Conservation (phyloP, 2,113 vertebrate genomes). For the Loxodonta africana region DNA sequence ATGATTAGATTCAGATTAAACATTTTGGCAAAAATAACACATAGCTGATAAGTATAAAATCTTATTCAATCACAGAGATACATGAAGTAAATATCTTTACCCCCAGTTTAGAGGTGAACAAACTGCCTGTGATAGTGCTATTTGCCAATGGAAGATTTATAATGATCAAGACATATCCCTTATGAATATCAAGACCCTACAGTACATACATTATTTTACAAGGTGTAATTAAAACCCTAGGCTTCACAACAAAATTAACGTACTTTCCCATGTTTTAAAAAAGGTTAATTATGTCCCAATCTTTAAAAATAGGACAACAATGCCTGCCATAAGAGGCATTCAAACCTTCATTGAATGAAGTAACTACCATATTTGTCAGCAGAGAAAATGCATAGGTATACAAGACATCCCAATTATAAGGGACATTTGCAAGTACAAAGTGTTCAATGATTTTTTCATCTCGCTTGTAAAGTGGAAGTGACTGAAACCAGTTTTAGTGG, state of each 20-base stretch:
- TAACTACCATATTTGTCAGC: neutral
- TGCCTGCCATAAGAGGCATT: neutral
- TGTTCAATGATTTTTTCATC: neutral
- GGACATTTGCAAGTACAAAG: neutral
- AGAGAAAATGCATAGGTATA: neutral
- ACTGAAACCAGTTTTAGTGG: neutral
- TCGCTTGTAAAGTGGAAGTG: neutral
- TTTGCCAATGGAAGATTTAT: neutral
- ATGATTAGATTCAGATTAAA: constrained; percentile 16
- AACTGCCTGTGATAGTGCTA: neutral
- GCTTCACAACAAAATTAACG: neutral
- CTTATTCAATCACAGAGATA: neutral
- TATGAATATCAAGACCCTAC: neutral
- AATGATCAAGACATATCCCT: neutral
- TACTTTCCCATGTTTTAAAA: neutral
- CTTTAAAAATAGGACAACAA: neutral
- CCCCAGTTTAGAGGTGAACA: neutral
- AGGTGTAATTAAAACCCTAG: constrained; percentile 20
- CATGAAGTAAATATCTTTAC: neutral
- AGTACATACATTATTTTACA: neutral
- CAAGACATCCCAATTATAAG: neutral
- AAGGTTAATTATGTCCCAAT: neutral
- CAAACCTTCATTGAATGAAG: neutral
- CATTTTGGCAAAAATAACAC: constrained; percentile 47
- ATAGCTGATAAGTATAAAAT: neutral